These are phyloP conservation scores for Athalia cordata DNA, from an alignment of 2,888 invertebrate species.

Conservation along the genomic window DNA sequence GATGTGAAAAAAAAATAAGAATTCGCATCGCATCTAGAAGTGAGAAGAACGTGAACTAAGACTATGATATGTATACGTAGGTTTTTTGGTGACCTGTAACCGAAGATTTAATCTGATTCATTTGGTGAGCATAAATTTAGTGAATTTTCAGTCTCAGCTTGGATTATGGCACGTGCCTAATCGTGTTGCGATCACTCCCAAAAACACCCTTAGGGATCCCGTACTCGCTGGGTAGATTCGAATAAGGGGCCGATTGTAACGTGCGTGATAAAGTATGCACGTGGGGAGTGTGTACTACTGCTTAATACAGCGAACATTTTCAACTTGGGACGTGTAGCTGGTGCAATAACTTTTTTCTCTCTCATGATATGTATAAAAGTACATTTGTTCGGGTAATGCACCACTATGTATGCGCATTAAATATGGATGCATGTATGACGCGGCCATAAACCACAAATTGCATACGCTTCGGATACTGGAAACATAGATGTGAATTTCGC, in stretches of 20 bases:
- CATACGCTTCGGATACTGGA: background rate
- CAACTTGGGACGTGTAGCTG: too few species aligned
- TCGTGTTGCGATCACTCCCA: slow-evolving; percentile 24
- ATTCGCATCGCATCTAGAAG: background rate
- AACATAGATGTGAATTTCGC: too few species aligned
- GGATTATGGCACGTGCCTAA: slow-evolving; percentile 27
- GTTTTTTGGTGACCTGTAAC: background rate
- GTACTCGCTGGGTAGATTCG: background rate
- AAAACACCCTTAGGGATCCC: slow-evolving; percentile 28
- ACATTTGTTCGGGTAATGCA: slow-evolving; percentile 23
- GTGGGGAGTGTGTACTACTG: background rate
- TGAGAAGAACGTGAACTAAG: background rate
- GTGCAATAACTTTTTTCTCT: too few species aligned
- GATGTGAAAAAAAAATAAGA: too few species aligned
- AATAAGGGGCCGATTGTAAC: too few species aligned
- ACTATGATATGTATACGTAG: background rate
- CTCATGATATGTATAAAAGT: background rate
- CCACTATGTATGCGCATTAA: slow-evolving; percentile 38
- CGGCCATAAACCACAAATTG: background rate
- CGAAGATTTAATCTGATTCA: slow-evolving; percentile 29
- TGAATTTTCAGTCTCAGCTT: slow-evolving; percentile 28
- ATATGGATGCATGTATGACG: slow-evolving; percentile 32
- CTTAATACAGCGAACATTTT: too few species aligned
- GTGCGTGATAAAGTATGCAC: background rate
- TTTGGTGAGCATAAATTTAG: slow-evolving; percentile 31